Conservation (phyloP, 2,888 invertebrate species). For the Endotricha flammealis region DNA sequence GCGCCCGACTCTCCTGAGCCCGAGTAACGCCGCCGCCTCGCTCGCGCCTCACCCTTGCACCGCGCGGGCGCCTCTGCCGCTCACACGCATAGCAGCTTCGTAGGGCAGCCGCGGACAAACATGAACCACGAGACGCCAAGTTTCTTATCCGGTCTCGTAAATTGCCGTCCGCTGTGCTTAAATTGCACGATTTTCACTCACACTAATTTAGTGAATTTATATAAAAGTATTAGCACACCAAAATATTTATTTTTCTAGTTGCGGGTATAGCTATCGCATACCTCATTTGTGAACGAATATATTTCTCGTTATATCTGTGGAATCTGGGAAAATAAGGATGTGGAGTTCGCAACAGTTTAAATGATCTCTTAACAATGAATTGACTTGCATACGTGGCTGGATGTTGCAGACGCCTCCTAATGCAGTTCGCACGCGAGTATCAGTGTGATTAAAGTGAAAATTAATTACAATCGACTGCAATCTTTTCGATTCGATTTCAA, state of each 20-base stretch:
- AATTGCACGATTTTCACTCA: constrained; percentile 23
- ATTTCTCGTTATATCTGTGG: not conserved
- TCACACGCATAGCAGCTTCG: constrained; percentile 18
- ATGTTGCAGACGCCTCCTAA: not conserved
- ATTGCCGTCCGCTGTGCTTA: constrained; percentile 33
- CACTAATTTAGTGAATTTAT: constrained; percentile 48
- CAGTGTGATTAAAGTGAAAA: not conserved
- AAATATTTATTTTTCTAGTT: constrained; percentile 62
- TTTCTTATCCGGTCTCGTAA: constrained; percentile 10
- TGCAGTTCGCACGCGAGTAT: not conserved
- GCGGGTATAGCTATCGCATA: constrained; percentile 37
- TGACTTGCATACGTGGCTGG: not conserved
- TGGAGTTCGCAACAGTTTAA: no score
- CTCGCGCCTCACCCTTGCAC: constrained; percentile 2
- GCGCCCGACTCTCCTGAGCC: constrained; percentile 73
- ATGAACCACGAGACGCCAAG: constrained; percentile 4
- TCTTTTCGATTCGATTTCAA: no score
- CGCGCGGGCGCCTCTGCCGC: no score
- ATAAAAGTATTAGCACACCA: constrained; percentile 72
- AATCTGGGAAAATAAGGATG: constrained; percentile 5
- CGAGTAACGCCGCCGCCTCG: constrained; percentile 48
- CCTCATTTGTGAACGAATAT: constrained; percentile 35
- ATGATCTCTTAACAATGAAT: constrained; percentile 31
- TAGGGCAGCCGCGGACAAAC: constrained; percentile 23
- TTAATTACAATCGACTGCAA: constrained; percentile 22